A percentile compares a stretch with the other conserved stretches of the same genome.
Conservation (phyloP, 2,888 invertebrate species). For the Meghimatium bilineatum region DNA sequence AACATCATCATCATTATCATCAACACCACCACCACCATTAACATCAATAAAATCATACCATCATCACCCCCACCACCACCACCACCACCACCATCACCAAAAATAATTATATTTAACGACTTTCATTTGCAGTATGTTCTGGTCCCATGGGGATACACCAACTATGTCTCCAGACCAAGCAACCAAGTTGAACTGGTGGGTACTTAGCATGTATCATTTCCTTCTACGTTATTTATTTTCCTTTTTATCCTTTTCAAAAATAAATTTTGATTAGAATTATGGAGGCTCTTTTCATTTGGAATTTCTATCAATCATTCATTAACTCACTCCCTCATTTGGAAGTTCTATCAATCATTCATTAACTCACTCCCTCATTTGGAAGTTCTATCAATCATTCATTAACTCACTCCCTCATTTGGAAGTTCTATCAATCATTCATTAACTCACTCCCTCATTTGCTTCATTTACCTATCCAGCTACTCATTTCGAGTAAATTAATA, state of each 20-base stretch:
- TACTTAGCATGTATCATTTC: background rate
- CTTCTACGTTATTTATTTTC: background rate
- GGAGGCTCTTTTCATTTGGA: too few relatives aligned
- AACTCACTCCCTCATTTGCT: too few relatives aligned
- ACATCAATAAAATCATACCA: background rate
- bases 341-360: too few relatives aligned
- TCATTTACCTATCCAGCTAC: too few relatives aligned
- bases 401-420: too few relatives aligned
- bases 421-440: too few relatives aligned
- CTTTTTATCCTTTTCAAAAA: background rate
- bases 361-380: background rate
- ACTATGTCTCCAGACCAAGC: constrained; percentile 26
- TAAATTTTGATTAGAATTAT: background rate
- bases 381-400: background rate
- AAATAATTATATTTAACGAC: background rate
- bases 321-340: background rate
- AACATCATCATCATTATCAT: background rate
- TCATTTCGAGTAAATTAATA: too few relatives aligned
- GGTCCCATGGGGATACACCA: constrained; percentile 40
- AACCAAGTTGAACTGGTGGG: constrained; percentile 36
- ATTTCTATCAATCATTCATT: background rate
- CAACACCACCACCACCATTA: background rate
- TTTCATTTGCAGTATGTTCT: constrained; percentile 24
- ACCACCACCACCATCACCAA: background rate
- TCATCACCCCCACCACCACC: background rate